Evolutionary conservation across 2,797 vertebrate genomes (phyloP).

Genomic region (Spinus pinus): DNA sequence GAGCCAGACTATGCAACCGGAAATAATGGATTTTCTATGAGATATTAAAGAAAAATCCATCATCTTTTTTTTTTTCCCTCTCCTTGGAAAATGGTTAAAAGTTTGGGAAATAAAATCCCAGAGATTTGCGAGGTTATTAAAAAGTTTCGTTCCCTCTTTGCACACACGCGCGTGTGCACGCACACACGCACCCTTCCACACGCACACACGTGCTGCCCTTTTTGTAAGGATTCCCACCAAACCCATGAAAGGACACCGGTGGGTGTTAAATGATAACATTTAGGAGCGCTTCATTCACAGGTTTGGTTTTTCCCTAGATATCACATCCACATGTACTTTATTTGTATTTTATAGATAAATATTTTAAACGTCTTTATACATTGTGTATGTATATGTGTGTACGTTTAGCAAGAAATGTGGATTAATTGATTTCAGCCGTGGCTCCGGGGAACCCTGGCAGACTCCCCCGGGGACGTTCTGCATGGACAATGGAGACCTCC

Average conservation of each 20-base stretch:
- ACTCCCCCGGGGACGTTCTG: accelerated
- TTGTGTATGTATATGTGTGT: accelerated
- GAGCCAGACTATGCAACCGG: background rate
- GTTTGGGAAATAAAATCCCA: background rate
- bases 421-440: background rate
- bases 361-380: background rate
- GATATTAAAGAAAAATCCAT: background rate
- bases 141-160: background rate
- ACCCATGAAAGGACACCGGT: background rate
- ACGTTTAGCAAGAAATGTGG: background rate
- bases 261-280: accelerated
- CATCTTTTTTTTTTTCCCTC: background rate
- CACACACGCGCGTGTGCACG: accelerated
- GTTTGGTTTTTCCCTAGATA: background rate
- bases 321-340: accelerated
- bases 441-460: no score
- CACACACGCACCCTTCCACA: background rate
- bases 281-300: background rate
- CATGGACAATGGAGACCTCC: no score
- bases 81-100: background rate
- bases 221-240: background rate
- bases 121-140: background rate
- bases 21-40: conserved; percentile 38
- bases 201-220: background rate
- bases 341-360: background rate